Conservation (phyloP, 2,797 vertebrate genomes). For the Adrianichthys oophorus region DNA sequence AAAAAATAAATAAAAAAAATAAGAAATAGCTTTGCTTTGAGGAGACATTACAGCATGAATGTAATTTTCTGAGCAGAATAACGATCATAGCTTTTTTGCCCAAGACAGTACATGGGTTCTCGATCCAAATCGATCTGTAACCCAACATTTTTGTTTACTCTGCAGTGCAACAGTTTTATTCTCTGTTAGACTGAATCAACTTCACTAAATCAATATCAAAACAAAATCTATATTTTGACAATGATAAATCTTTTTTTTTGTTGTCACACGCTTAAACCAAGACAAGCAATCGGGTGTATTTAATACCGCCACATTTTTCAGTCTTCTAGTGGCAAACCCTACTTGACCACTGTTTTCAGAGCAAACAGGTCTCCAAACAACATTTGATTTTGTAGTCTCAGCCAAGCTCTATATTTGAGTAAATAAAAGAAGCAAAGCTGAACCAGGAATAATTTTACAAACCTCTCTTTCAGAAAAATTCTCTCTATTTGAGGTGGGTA, state of each 20-base stretch:
- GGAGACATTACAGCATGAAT: conserved; percentile 30
- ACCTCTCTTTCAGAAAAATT: conserved; percentile 47
- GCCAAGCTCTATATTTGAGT: conserved; percentile 35
- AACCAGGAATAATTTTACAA: conserved; percentile 59
- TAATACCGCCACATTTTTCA: conserved; percentile 22
- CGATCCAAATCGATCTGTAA: conserved; percentile 11
- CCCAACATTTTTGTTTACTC: conserved; percentile 13
- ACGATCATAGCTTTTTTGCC: conserved; percentile 39
- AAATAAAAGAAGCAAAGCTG: conserved; percentile 40
- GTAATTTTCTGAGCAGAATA: conserved; percentile 38
- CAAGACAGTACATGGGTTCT: conserved; percentile 32
- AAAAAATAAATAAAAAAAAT: conserved; percentile 21
- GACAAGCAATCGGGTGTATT: conserved; percentile 14
- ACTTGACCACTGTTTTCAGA: conserved; percentile 17
- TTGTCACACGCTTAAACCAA: conserved; percentile 21
- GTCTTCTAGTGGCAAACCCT: conserved; percentile 4
- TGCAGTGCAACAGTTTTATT: conserved; percentile 32
- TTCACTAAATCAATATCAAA: conserved; percentile 46
- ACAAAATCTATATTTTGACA: conserved; percentile 26
- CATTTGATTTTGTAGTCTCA: conserved; percentile 28
- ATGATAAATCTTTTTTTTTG: conserved; percentile 13
- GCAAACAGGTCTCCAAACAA: conserved; percentile 36
- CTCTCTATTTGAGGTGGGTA: conserved; percentile 48
- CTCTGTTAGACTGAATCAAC: conserved; percentile 19
- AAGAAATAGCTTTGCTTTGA: conserved; percentile 20